These are phyloP conservation scores for Mesocricetus auratus DNA, from an alignment of 2,113 vertebrate species.

Conservation along the genomic window DNA sequence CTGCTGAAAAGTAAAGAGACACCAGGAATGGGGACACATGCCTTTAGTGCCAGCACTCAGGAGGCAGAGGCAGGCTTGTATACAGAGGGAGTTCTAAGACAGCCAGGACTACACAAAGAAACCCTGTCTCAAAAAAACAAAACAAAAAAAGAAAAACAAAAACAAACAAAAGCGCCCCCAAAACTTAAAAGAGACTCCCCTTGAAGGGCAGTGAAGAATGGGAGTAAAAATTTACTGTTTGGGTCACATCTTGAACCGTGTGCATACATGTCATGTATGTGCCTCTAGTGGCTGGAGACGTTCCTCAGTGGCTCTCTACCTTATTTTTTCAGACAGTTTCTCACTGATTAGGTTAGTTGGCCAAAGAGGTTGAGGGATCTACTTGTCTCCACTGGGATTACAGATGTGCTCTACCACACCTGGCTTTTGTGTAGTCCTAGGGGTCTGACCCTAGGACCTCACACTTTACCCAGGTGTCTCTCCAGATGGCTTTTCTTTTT, in stretches of 20 bases:
- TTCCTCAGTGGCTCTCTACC: not conserved
- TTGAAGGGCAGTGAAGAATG: not conserved
- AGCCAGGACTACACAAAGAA: not conserved
- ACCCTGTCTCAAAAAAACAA: not conserved
- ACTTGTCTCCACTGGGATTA: not conserved
- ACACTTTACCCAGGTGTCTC: not conserved
- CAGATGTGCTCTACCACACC: not conserved
- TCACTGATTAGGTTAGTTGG: not conserved
- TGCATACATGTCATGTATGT: rapidly evolving
- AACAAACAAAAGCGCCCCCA: not conserved
- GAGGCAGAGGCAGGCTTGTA: not conserved
- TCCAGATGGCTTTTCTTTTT: not conserved
- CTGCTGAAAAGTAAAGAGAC: not conserved
- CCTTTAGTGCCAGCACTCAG: not conserved
- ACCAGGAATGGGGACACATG: not conserved
- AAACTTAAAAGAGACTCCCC: not conserved
- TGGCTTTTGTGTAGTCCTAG: not conserved
- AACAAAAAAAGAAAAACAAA: not conserved
- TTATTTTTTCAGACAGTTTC: not conserved
- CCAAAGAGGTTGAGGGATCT: not conserved
- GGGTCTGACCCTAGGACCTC: not conserved
- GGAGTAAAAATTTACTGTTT: not conserved
- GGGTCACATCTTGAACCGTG: not conserved
- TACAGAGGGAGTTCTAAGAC: not conserved
- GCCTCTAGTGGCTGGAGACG: not conserved